Base-by-base conservation (phyloP, 2,113 vertebrate species). In the Neogobius melanostomus region DNA sequence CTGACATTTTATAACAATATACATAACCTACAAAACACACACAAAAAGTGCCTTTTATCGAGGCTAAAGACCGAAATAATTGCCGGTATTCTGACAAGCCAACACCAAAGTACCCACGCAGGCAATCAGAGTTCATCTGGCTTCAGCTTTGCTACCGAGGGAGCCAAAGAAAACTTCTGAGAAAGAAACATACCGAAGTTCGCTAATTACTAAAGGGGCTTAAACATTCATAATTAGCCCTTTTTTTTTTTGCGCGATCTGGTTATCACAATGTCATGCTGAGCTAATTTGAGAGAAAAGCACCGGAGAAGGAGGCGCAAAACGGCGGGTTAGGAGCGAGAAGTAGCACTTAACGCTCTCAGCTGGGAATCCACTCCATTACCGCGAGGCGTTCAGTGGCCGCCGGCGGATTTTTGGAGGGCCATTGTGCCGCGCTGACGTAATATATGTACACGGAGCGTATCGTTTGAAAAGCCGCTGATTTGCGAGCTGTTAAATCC, bases 161-260 rank as follows among this genome's bases (percentile, higher is more conserved):
- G 84, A 77, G 72, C 51, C 47, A 69, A 77, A 11, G 51, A 21
- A 64, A 78, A 87, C 82, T 86, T 88, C 85, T 64, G 70, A 79
- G 62, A 68, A 73, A 69, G 70, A 83, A 85, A 78, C 69, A 64
- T 70, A 89, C 84, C 67, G 15, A 73, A 85, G 71, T 87, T 84
- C 10, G 79, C 78, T 88, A 87, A 90, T 91, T 90, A 85, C 81
- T 82, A 82, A 89, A 84, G 81, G 79, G 80, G 88, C 90, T 91
- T 90, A 88, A 90, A 85, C 77, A 79, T 66, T 77, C 72, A 68
- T 87, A 89, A 91, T 91, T 90, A 89, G 82, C 82, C 82, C 78
- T 82, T 83, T 79, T 73, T 77, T 84, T 84, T 80, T 68, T 85
- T 82, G 82, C 82, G 36, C 59, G 68, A 76, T 69, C 48, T 42